Evolutionary conservation across 2,888 invertebrate genomes (phyloP), one percentile per base, ranked within the genome.

Genomic region (Lissonota sp.): DNA sequence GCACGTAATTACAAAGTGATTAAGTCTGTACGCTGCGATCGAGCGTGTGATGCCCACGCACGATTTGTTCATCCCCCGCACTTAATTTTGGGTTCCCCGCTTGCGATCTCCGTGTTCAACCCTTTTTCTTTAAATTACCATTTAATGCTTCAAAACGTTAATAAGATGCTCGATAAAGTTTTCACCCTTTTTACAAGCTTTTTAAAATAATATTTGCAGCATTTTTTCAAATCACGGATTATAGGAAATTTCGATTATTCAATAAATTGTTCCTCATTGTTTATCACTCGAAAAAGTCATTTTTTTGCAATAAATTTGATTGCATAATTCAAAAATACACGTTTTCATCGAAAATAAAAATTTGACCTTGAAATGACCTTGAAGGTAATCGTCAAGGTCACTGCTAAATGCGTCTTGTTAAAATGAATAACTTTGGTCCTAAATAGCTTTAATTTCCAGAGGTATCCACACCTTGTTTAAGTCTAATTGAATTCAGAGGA

Each of bases 1-100:
- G 62, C 71, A 78, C 74, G 81, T 78, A 82, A 82, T 82, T 82
- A 82, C 81, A 78, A 78, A 82, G 78, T 82, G 74, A 82, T 82
- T 78, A 82, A 78, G 81, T 78, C 71, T 71, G 62, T 74, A 46
- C 16, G 74, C 66, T 14, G 69, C 62, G 74, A 71, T 78, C 55
- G 57, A 75, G 66, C 66, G 42, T 67, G 74, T 67, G 74, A 71
- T 71, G 74, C 78, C 81, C 78, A 82, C 81, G 67, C 26, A 26
- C 78, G 78, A 78, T 71, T 81, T 66, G 81, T 78, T 71, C 55
- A 78, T 74, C 74, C 70, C 51, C 58, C 66, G 60, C 63, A 63
- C 66, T 67, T 51, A 26, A 26, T 14, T 42, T 53, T 10, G 26
- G 51, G n/a, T 49, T 51, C 51, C 12, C 53, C 51, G 55, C 26